These are phyloP conservation scores for Lycophotia porphyrea DNA, from an alignment of 2,888 invertebrate genomes.

Conservation along the genomic window DNA sequence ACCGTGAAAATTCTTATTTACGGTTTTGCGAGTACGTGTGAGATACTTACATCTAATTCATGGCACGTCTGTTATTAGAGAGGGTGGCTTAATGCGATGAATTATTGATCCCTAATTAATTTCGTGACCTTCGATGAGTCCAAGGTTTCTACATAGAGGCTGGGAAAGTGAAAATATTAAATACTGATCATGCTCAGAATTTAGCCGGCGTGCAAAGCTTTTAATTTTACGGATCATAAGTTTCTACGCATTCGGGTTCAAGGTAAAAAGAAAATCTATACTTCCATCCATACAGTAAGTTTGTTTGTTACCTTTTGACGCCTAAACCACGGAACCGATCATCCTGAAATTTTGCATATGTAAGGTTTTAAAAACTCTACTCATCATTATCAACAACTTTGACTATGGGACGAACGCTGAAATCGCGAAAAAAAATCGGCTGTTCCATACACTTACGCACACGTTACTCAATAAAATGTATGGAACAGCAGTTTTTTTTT, in stretches of 20 bases:
- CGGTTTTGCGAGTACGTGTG: neutral
- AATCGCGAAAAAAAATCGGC: too few species aligned
- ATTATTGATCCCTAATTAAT: slow-evolving; percentile 33
- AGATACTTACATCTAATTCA: slow-evolving; percentile 13
- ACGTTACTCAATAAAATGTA: too few species aligned
- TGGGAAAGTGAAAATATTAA: slow-evolving; percentile 11
- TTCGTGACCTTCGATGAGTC: slow-evolving; percentile 1
- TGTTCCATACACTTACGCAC: too few species aligned
- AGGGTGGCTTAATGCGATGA: slow-evolving; percentile 12
- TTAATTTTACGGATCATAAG: too few species aligned
- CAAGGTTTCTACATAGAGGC: neutral
- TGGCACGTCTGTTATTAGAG: slow-evolving; percentile 26
- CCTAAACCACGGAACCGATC: too few species aligned
- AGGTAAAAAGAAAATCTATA: neutral
- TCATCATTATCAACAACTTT: too few species aligned
- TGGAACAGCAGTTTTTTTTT: too few species aligned
- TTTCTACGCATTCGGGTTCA: neutral
- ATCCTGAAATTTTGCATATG: too few species aligned
- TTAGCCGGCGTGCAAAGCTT: neutral
- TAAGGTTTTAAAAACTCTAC: too few species aligned
- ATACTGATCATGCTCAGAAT: neutral
- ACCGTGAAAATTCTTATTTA: neutral
- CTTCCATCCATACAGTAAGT: too few species aligned
- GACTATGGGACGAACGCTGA: too few species aligned
- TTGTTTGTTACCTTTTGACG: too few species aligned